These are phyloP conservation scores for Notamacropus eugenii DNA, from an alignment of 2,797 vertebrate genomes.

Conservation along the genomic window DNA sequence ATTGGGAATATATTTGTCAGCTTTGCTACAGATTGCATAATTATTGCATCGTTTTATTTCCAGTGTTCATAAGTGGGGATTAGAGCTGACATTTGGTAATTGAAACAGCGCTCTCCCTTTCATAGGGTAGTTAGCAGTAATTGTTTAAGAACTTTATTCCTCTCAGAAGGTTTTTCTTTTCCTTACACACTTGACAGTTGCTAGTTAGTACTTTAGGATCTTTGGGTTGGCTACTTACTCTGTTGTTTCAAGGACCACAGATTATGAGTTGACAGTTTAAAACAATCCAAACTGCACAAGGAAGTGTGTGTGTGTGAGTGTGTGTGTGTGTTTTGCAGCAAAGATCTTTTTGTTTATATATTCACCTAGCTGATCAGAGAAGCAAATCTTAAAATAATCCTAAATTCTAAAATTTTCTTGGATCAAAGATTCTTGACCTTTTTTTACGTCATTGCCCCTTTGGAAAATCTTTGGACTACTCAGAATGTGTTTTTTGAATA, in stretches of 20 bases:
- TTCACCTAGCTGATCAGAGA: neutral
- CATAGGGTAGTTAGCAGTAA: conserved; percentile 65
- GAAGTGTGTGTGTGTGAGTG: neutral
- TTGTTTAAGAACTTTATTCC: conserved; percentile 75
- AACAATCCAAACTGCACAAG: neutral
- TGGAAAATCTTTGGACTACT: neutral
- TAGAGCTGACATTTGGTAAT: conserved; percentile 81
- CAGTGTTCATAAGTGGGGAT: conserved; percentile 77
- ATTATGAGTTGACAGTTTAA: neutral
- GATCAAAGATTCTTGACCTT: neutral
- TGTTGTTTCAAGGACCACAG: neutral
- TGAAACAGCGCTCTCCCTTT: conserved; percentile 80
- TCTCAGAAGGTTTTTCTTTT: conserved; percentile 73
- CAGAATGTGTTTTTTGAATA: neutral
- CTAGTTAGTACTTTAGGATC: neutral
- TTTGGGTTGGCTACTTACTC: neutral
- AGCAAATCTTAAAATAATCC: neutral
- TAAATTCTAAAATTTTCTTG: neutral
- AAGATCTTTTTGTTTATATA: neutral
- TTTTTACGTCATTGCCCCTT: neutral
- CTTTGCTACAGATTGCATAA: conserved; percentile 83
- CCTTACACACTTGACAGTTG: conserved; percentile 46
- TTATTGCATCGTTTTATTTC: conserved; percentile 83
- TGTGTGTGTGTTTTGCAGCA: neutral
- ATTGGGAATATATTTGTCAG: conserved; percentile 83